Evolutionary conservation across 2,888 invertebrate genomes (phyloP).

Genomic region (Hydraecia micacea): DNA sequence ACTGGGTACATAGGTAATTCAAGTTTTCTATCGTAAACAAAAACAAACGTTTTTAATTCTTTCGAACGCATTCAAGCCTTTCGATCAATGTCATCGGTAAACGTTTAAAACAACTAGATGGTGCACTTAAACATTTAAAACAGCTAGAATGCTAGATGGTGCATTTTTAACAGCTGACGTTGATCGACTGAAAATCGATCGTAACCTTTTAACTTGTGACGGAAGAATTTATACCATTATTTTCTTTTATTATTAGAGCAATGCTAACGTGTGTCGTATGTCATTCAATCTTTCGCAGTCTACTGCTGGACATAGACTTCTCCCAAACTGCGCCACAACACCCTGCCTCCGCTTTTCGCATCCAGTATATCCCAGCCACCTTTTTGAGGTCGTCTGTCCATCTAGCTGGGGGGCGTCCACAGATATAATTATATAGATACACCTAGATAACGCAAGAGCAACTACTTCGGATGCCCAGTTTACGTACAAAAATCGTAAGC

Average conservation of each 20-base stretch:
- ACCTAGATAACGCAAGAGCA: too few species aligned
- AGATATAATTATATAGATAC: too few species aligned
- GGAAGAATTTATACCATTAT: neutral
- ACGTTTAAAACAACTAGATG: too few species aligned
- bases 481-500: too few species aligned
- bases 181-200: constrained; percentile 21
- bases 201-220: neutral
- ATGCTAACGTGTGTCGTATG: neutral
- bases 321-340: too few species aligned
- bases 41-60: constrained; percentile 3
- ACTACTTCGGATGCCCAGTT: too few species aligned
- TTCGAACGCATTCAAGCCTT: neutral
- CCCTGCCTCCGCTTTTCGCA: too few species aligned
- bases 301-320: too few species aligned
- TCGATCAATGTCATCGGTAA: constrained; percentile 31
- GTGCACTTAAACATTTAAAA: constrained; percentile 15
- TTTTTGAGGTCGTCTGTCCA: too few species aligned
- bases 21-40: constrained; percentile 3
- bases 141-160: neutral
- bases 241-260: neutral
- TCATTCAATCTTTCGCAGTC: too few species aligned
- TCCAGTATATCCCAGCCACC: too few species aligned
- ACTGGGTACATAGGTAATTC: neutral
- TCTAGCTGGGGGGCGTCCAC: too few species aligned
- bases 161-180: constrained; percentile 9